A percentile compares a stretch with the other conserved stretches of the same genome.
Conservation (phyloP, 2,113 vertebrate species). For the Ardeotis arabs region DNA sequence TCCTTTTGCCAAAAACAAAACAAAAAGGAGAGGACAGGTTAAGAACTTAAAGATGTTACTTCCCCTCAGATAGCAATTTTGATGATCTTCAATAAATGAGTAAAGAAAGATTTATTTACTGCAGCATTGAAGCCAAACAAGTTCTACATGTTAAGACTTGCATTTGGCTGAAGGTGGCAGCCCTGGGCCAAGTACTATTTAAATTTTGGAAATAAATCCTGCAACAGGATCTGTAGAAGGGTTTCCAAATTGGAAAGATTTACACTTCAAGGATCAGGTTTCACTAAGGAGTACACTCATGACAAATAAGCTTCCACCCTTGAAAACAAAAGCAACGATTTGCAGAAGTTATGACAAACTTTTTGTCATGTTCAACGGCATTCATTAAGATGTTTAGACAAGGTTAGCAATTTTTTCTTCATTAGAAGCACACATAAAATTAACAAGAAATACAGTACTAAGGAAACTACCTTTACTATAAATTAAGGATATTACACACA, state of each 20-base stretch:
- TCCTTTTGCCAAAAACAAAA: neutral
- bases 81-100: neutral
- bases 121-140: neutral
- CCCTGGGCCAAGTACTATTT: neutral
- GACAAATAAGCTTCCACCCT: neutral
- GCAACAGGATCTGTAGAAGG: neutral
- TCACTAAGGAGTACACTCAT: neutral
- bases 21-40: neutral
- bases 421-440: neutral
- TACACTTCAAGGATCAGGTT: neutral
- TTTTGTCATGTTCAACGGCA: neutral
- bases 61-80: neutral
- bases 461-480: neutral
- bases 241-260: neutral
- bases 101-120: neutral
- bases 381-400: neutral
- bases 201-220: neutral
- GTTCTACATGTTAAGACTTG: neutral
- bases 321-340: neutral
- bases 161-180: slow-evolving; percentile 47
- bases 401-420: neutral
- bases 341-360: neutral
- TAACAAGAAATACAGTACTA: neutral
- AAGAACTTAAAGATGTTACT: neutral
- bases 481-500: neutral